These are phyloP conservation scores for Cydia amplana DNA, from an alignment of 1,140 invertebrate species.

Conservation along the genomic window DNA sequence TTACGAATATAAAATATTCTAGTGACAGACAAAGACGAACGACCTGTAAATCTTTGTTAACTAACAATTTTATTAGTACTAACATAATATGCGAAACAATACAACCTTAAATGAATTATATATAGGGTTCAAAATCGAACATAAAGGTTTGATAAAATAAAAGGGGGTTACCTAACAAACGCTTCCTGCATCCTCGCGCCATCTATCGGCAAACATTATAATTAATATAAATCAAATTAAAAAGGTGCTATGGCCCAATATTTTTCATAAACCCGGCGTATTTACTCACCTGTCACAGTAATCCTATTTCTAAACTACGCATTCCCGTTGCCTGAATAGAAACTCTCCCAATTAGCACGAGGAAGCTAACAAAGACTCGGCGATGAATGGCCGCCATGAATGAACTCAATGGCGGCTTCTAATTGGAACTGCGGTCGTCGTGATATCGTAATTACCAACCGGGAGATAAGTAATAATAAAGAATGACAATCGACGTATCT, in stretches of 20 bases:
- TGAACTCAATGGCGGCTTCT: constrained; percentile 11
- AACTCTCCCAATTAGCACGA: background rate
- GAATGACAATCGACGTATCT: background rate
- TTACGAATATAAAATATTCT: background rate
- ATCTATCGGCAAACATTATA: background rate
- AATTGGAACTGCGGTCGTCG: constrained; percentile 18
- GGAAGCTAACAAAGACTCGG: constrained; percentile 10
- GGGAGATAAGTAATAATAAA: background rate
- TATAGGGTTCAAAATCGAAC: background rate
- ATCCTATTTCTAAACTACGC: background rate
- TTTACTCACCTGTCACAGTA: background rate
- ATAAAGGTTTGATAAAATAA: background rate
- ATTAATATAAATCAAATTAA: too few relatives aligned
- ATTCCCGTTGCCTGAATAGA: background rate
- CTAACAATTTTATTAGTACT: background rate
- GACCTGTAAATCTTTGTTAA: constrained; percentile 6
- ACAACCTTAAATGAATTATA: background rate
- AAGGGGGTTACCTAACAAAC: background rate
- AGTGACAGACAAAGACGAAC: constrained; percentile 15
- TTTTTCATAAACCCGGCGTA: background rate
- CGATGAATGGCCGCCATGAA: constrained; percentile 17
- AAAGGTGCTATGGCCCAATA: background rate
- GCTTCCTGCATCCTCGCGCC: background rate
- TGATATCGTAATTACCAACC: background rate
- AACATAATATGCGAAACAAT: constrained; percentile 1